Conservation (phyloP, 2,797 vertebrate genomes). For the Hippocampus kuda region DNA sequence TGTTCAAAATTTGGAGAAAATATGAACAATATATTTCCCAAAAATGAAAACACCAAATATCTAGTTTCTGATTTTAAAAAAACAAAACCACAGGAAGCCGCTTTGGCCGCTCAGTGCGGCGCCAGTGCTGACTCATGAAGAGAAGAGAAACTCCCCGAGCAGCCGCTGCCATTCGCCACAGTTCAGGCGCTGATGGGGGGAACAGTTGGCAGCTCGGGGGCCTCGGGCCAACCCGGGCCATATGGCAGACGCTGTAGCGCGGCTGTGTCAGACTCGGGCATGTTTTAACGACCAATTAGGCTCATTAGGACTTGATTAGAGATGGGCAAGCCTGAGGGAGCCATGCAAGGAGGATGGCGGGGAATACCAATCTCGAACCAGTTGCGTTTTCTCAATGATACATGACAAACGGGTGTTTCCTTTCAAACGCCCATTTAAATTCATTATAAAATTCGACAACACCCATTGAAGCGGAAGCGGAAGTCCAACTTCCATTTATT, state of each 20-base stretch:
- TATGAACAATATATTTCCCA: too few relatives aligned
- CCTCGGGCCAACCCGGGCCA: slow-evolving; percentile 58
- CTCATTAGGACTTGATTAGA: slow-evolving; percentile 76
- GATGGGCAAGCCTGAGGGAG: slow-evolving; percentile 59
- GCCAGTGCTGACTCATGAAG: slow-evolving; percentile 58
- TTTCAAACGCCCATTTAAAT: not conserved
- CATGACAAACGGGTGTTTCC: slow-evolving; percentile 49
- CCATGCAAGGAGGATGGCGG: slow-evolving; percentile 23
- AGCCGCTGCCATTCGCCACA: slow-evolving; percentile 48
- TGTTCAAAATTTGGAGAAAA: too few relatives aligned
- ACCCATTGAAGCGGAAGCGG: not conserved
- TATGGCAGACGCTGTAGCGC: slow-evolving; percentile 62
- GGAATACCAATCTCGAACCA: slow-evolving; percentile 48
- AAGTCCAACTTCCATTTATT: not conserved
- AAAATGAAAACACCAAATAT: not conserved
- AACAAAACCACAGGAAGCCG: not conserved
- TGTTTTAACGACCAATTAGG: slow-evolving; percentile 77
- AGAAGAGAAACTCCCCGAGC: slow-evolving; percentile 46
- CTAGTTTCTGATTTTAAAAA: not conserved
- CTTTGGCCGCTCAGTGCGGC: slow-evolving; percentile 14
- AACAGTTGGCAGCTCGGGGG: slow-evolving; percentile 63
- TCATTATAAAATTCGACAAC: not conserved
- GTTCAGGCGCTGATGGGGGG: slow-evolving; percentile 38
- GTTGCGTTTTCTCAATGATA: slow-evolving; percentile 26
- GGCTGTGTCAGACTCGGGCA: slow-evolving; percentile 63